phyloP scores from a whole-genome alignment of 2,888 invertebrate genomes.

The Magallana nippona region DNA sequence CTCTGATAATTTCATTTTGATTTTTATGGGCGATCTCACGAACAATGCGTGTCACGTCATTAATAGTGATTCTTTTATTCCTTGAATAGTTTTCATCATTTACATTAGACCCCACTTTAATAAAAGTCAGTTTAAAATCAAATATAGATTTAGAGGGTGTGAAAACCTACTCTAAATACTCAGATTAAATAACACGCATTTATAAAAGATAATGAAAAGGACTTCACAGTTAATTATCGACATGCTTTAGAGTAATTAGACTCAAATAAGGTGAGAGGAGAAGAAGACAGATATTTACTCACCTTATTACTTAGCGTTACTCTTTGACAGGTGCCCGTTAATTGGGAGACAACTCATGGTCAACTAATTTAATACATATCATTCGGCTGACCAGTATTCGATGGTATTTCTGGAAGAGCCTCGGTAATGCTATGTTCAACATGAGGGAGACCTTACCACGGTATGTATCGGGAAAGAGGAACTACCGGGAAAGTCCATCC shows the following conservation, averaged over 20 bases:
- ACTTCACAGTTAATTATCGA: background rate
- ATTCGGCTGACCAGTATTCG: background rate
- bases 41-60: background rate
- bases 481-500: slow-evolving; percentile 5
- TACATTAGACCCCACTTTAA: too few species aligned
- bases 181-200: too few species aligned
- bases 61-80: too few species aligned
- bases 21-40: background rate
- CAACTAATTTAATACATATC: background rate
- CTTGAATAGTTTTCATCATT: too few species aligned
- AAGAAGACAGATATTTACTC: background rate
- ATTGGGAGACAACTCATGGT: background rate
- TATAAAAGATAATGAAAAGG: too few species aligned
- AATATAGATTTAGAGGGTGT: too few species aligned
- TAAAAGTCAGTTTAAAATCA: too few species aligned
- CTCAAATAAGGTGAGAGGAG: background rate
- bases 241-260: background rate
- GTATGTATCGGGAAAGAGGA: slow-evolving; percentile 4
- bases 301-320: background rate
- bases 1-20: slow-evolving; percentile 2
- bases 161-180: too few species aligned
- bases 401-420: background rate
- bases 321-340: background rate
- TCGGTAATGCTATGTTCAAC: background rate
- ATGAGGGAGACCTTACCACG: slow-evolving; percentile 11